Conservation (phyloP, 2,797 vertebrate genomes). For the Falco cherrug region DNA sequence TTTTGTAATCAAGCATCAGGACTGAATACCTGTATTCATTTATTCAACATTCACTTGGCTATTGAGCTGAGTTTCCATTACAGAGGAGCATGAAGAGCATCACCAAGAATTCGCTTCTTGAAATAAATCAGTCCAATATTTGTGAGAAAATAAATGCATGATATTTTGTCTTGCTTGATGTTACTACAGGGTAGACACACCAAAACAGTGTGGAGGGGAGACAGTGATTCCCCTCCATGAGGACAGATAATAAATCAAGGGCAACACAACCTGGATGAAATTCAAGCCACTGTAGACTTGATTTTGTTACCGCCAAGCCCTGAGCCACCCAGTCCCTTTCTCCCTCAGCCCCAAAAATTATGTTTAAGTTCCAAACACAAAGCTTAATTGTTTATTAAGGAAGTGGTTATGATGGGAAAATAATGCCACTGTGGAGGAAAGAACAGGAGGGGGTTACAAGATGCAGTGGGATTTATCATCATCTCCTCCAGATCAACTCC, state of each 20-base stretch:
- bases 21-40: not conserved
- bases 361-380: conserved; percentile 48
- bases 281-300: conserved; percentile 2
- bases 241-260: not conserved
- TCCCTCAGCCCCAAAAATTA: not conserved
- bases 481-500: not conserved
- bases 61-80: not conserved
- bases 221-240: not conserved
- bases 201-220: not conserved
- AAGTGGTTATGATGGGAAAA: conserved; percentile 51
- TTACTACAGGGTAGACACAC: not conserved
- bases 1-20: not conserved
- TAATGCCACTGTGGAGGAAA: not conserved
- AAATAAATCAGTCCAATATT: not conserved
- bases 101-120: not conserved
- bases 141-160: not conserved
- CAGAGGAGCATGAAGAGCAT: not conserved
- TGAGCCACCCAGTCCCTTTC: not conserved
- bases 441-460: conserved; percentile 15
- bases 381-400: conserved; percentile 62
- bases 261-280: not conserved
- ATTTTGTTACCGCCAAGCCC: not conserved
- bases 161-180: not conserved
- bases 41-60: not conserved
- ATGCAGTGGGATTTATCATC: conserved; percentile 27